Conservation (phyloP, 92 coral and sea anemone species). For the Siderastrea siderea region DNA sequence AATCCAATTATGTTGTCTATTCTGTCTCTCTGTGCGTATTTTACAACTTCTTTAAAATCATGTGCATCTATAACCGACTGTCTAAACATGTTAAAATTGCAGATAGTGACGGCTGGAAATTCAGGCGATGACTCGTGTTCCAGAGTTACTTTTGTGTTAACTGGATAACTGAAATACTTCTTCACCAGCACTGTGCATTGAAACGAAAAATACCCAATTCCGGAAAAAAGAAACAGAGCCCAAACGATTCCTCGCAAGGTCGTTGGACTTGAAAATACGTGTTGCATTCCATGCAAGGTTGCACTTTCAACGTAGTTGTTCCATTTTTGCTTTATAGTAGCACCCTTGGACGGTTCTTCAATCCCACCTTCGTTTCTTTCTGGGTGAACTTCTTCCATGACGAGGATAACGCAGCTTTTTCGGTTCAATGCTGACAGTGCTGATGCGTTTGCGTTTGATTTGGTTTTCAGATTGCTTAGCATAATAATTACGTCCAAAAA, state of each 20-base stretch:
- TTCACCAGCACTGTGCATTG: conserved; percentile 24
- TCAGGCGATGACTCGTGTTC: conserved; percentile 18
- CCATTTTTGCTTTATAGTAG: conserved; percentile 30
- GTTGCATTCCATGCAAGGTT: conserved; percentile 71
- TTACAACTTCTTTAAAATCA: background rate
- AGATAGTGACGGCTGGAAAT: conserved; percentile 80
- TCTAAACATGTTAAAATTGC: conserved; percentile 69
- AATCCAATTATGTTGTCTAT: too few relatives aligned
- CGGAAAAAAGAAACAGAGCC: conserved; percentile 46
- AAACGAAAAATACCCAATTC: conserved; percentile 31
- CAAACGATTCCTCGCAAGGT: conserved; percentile 57
- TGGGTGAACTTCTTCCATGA: background rate
- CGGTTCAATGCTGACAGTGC: too few relatives aligned
- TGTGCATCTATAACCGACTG: background rate
- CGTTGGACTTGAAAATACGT: conserved; percentile 46
- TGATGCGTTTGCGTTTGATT: too few relatives aligned
- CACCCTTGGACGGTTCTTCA: background rate
- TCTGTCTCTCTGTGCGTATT: background rate
- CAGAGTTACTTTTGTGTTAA: conserved; percentile 55
- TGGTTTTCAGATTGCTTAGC: too few relatives aligned
- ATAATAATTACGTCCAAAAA: too few relatives aligned
- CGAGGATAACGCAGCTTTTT: background rate
- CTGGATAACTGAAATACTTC: conserved; percentile 55
- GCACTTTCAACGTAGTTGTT: conserved; percentile 42
- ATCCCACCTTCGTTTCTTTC: background rate